phyloP scores from a whole-genome alignment of 1,140 invertebrate species.

The Megathymus violae region DNA sequence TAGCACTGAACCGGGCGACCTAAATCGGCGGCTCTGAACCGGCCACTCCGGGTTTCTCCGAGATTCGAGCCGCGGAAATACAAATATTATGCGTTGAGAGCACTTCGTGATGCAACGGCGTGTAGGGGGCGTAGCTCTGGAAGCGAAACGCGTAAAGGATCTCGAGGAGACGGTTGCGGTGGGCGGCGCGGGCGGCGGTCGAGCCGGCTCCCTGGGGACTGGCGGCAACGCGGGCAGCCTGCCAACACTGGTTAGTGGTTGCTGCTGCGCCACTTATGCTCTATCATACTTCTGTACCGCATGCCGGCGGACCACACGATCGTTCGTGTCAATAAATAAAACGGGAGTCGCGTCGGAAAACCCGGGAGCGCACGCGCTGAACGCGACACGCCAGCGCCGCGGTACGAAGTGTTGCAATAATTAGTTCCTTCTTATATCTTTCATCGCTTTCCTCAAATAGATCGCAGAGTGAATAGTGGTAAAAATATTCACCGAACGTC shows the following conservation, averaged over 20 bases:
- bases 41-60: conserved; percentile 43
- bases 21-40: conserved; percentile 65
- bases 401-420: conserved; percentile 25
- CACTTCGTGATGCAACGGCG: conserved; percentile 33
- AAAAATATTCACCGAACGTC: conserved; percentile 40
- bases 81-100: conserved; percentile 28
- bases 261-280: conserved; percentile 65
- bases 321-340: conserved; percentile 67
- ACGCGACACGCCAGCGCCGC: conserved; percentile 32
- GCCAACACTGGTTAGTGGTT: no score
- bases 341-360: conserved; percentile 37
- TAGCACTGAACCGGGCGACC: conserved; percentile 78
- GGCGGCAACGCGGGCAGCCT: no score
- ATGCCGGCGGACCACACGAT: conserved; percentile 41
- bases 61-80: conserved; percentile 50
- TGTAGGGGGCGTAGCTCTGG: no score
- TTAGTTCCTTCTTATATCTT: conserved; percentile 36
- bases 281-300: no score
- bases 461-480: conserved; percentile 35
- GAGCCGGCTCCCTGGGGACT: no score
- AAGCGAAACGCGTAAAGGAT: no score
- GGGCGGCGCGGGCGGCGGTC: no score
- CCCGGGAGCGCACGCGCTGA: conserved; percentile 5
- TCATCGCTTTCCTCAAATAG: conserved; percentile 45
- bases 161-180: no score